Evolutionary conservation across 1,140 invertebrate species (phyloP).

Genomic region (Oncopeltus fasciatus): DNA sequence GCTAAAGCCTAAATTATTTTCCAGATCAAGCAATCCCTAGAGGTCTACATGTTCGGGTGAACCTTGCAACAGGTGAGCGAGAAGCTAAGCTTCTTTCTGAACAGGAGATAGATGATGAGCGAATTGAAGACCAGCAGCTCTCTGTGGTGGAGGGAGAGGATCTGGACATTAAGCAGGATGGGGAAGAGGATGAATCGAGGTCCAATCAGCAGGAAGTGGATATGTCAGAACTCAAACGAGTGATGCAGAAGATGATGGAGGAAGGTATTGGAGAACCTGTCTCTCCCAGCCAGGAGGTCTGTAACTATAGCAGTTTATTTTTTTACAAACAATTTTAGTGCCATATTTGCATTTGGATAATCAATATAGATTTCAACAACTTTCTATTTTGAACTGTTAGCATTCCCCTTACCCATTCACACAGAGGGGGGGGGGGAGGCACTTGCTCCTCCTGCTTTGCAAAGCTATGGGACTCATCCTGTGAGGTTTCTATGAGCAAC

Average conservation of each 20-base stretch:
- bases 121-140: constrained; percentile 15
- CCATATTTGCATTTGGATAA: too few species aligned
- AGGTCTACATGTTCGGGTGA: constrained; percentile 57
- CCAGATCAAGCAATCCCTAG: constrained; percentile 52
- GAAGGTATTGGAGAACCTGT: constrained; percentile 7
- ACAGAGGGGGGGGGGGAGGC: too few species aligned
- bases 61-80: constrained; percentile 52
- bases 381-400: too few species aligned
- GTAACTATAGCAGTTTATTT: not conserved
- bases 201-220: not conserved
- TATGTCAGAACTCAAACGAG: constrained; percentile 21
- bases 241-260: constrained; percentile 17
- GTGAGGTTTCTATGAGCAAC: too few species aligned
- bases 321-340: too few species aligned
- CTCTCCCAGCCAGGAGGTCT: constrained; percentile 5
- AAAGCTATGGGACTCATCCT: too few species aligned
- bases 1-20: too few species aligned
- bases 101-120: constrained; percentile 29
- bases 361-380: too few species aligned
- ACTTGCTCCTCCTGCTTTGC: too few species aligned
- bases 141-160: not conserved
- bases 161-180: too few species aligned
- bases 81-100: constrained; percentile 57
- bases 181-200: not conserved
- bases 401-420: too few species aligned